A percentile compares a stretch with the other conserved stretches of the same genome.
Conservation (phyloP, 2,113 vertebrate genomes). For the Daubentonia madagascariensis region DNA sequence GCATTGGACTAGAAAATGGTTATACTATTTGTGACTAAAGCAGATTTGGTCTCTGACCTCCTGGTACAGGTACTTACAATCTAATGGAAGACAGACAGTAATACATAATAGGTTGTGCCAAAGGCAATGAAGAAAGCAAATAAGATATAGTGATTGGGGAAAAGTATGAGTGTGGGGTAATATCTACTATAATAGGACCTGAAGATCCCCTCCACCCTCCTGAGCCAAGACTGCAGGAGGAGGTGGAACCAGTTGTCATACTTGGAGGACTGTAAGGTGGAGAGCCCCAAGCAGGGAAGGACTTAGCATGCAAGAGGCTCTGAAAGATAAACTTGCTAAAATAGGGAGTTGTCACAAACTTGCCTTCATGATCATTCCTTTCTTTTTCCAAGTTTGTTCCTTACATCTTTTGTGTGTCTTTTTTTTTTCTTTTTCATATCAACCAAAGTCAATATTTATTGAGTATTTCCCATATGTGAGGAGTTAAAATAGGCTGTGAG, state of each 20-base stretch:
- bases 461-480: not conserved
- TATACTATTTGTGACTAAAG: not conserved
- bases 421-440: not conserved
- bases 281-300: not conserved
- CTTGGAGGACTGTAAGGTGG: rapidly evolving
- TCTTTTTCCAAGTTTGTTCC: not conserved
- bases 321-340: not conserved
- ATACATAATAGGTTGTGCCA: not conserved
- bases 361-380: not conserved
- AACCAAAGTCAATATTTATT: not conserved
- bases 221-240: not conserved
- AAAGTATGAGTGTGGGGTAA: not conserved
- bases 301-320: not conserved
- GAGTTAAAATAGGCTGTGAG: not conserved
- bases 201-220: not conserved
- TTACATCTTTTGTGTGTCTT: not conserved
- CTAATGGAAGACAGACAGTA: not conserved
- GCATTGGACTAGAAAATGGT: not conserved
- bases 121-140: not conserved
- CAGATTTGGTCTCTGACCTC: not conserved
- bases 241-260: not conserved
- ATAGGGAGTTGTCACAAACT: not conserved
- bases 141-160: not conserved
- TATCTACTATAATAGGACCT: not conserved
- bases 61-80: not conserved